Base-by-base conservation (phyloP, 1,140 invertebrate species). In the Probaryconus sp. region DNA sequence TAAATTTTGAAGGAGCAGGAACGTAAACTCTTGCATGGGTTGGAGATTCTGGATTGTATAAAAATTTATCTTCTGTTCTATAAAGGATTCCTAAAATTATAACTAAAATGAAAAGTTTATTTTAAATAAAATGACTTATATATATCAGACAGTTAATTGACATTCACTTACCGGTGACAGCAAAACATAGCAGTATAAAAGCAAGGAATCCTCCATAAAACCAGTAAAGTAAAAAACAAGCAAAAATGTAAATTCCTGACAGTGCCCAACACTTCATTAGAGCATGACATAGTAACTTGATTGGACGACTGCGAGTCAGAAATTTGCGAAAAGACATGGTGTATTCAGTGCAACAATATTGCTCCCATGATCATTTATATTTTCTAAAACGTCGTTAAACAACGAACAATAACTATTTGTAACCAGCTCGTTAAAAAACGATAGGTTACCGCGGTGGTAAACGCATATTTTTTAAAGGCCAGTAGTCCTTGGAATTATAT, bases 41-140 rank as follows among this genome's bases (percentile, higher is more conserved):
- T 33, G 96, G 96, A 70, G 95, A 90, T 81, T 96, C 94, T 6
- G 96, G 96, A 87, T 96, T 95, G 83, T 95, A 98, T 0, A 98
- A 84, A 24, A 97, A 87, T 67, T 92, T 89, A 85, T 98, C 96
- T 85, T 97, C 94, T 26, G 92, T 92, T 82, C 93, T 91, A 85
- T 97, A 98, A 11, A 97, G 87, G 64, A 95, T 90, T 61, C 92
- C 94, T 95, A 80, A 26, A 87, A 87, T 20, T n/a, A 45, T 20
- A 78, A 60, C 77, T 26, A 80, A 81, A n/a, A n/a, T n/a, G n/a
- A n/a, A n/a, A n/a, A n/a, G n/a, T n/a, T n/a, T n/a, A n/a, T n/a
- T n/a, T n/a, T n/a, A n/a, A n/a, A n/a, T n/a, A n/a, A n/a, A n/a
- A n/a, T n/a, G n/a, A n/a, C n/a, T n/a, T n/a, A n/a, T n/a, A n/a